phyloP scores from a whole-genome alignment of 2,113 vertebrate genomes.

The Psophia crepitans region DNA sequence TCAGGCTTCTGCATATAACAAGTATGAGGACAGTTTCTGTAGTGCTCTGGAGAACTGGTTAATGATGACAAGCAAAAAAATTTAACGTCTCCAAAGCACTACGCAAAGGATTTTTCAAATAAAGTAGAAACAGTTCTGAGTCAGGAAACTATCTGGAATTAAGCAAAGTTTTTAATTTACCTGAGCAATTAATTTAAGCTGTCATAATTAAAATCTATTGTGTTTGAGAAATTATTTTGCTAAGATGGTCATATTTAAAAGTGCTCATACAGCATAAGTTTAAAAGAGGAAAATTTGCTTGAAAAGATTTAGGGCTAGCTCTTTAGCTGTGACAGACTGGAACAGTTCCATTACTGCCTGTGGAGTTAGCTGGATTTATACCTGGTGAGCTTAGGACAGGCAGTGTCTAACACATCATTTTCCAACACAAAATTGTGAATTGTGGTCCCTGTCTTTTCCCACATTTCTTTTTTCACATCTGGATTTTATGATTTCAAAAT shows the following conservation, averaged over 20 bases:
- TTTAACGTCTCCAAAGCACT: neutral
- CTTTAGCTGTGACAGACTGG: slow-evolving; percentile 2
- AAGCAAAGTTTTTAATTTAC: neutral
- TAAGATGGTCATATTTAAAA: neutral
- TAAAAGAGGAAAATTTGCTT: neutral
- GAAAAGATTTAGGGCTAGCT: slow-evolving; percentile 4
- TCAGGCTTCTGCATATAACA: neutral
- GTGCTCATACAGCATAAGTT: neutral
- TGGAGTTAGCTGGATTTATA: neutral
- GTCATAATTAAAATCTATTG: neutral
- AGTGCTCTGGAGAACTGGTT: neutral
- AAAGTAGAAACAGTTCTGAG: neutral
- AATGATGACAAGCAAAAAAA: neutral
- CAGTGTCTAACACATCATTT: neutral
- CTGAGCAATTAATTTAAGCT: neutral
- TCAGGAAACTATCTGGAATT: neutral
- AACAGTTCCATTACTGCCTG: neutral
- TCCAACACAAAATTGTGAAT: neutral
- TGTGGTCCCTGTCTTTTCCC: neutral
- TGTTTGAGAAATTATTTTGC: neutral
- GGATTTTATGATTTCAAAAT: neutral
- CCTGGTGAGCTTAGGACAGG: neutral
- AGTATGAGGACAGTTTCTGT: neutral
- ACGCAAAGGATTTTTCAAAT: neutral
- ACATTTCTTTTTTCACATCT: neutral